Base-by-base conservation (phyloP, 1,140 invertebrate species). In the Ctenoplectra terminalis region DNA sequence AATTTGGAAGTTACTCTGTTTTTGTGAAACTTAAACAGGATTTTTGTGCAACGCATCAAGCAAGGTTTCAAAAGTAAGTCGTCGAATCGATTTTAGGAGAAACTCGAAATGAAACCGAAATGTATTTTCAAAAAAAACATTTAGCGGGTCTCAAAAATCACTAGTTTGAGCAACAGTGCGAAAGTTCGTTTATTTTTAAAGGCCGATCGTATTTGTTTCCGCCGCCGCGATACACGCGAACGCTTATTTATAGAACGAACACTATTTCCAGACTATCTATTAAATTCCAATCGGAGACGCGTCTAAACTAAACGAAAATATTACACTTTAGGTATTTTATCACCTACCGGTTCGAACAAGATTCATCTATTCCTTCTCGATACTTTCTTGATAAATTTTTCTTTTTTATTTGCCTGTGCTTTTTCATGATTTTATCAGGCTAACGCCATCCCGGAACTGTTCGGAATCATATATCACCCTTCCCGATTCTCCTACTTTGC, bases 171-270 rank as follows among this genome's bases (percentile, higher is more conserved):
- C 40, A 40, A 61, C 37, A 43, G 11, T 31, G 11, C 11, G 13
- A 2, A 20, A 23, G n/a, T 58, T 13, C 31, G 52, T 74, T 64
- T 76, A 64, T 76, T 76, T 54, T 76, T 76, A 76, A 66, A 20
- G 34, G 7, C 9, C 17, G 7, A 6, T 8, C 40, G 29, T 56
- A 15, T 60, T 31, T 29, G 29, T 48, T 40, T 29, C 11, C 26
- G 29, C 20, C n/a, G 6, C 17, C 29, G 20, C 26, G 26, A n/a
- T 20, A 6, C 70, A 50, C 60, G 23, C 29, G 26, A 40, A 34
- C 29, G 9, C 15, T 7, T 74, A 74, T 74, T 74, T 74, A 63
- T 63, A 74, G 58, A 61, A 63, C 31, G 37, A 29, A 37, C 43
- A 29, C 70, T 60, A 20, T 56, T 40, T 56, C 11, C 8, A 26